Evolutionary conservation across 2,888 invertebrate genomes (phyloP).

Genomic region (Eristalis pertinax): DNA sequence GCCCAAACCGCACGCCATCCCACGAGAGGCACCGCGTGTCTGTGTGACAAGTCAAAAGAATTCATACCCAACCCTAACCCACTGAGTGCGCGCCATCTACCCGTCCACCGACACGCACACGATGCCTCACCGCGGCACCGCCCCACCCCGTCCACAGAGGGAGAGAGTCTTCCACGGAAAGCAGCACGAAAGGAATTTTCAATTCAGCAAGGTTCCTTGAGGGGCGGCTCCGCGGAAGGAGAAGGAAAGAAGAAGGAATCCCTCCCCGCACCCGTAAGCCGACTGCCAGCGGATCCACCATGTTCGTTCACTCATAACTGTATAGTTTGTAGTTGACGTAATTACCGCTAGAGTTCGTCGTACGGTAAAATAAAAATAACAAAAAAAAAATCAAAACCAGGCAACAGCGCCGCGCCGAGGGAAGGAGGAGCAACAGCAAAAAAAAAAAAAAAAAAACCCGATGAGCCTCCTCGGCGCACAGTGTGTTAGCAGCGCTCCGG

Average conservation of each 20-base stretch:
- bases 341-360: slow-evolving; percentile 82
- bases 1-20: not conserved
- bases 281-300: not conserved
- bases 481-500: slow-evolving; percentile 5
- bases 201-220: slow-evolving; percentile 54
- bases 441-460: slow-evolving; percentile 8
- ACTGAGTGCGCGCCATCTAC: slow-evolving; percentile 41
- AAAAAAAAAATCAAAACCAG: slow-evolving; percentile 74
- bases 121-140: slow-evolving; percentile 1
- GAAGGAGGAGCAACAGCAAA: not conserved
- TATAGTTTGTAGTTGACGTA: slow-evolving; percentile 81
- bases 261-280: not conserved
- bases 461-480: slow-evolving; percentile 38
- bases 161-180: slow-evolving; percentile 30
- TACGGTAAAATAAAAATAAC: slow-evolving; percentile 79
- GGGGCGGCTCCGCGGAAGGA: not conserved
- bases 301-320: slow-evolving; percentile 77
- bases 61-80: slow-evolving; percentile 35
- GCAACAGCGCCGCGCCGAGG: slow-evolving; percentile 7
- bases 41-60: slow-evolving; percentile 66
- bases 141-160: not conserved
- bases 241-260: slow-evolving; percentile 9
- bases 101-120: slow-evolving; percentile 15
- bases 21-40: slow-evolving; percentile 27
- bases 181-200: slow-evolving; percentile 59